Conservation (phyloP, 2,113 vertebrate genomes). For the Lophius piscatorius region DNA sequence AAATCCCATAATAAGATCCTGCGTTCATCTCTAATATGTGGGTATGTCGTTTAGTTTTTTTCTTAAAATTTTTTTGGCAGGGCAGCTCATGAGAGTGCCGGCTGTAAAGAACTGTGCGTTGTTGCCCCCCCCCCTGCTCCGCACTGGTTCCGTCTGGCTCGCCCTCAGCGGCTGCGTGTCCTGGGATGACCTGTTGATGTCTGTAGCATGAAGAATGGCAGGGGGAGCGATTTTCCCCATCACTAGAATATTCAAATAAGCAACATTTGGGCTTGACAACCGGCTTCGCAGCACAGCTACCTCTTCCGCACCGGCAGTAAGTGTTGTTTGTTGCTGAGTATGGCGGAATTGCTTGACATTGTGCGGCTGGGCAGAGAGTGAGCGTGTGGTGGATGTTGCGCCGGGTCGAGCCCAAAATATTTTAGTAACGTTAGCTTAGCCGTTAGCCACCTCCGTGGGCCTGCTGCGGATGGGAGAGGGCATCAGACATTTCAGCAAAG, state of each 20-base stretch:
- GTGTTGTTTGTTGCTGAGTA: constrained; percentile 32
- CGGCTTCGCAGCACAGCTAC: constrained; percentile 57
- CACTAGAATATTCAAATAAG: constrained; percentile 75
- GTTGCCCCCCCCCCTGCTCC: constrained; percentile 63
- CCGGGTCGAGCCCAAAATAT: constrained; percentile 72
- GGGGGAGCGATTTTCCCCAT: constrained; percentile 76
- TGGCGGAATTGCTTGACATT: constrained; percentile 57
- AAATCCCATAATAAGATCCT: too few relatives aligned
- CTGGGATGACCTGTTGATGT: constrained; percentile 88
- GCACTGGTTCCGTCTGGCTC: constrained; percentile 84
- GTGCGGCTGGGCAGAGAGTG: constrained; percentile 31
- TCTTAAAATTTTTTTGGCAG: constrained; percentile 31
- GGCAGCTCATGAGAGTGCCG: constrained; percentile 31
- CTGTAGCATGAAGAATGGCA: constrained; percentile 82
- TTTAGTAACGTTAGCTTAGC: constrained; percentile 74
- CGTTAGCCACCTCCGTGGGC: constrained; percentile 70
- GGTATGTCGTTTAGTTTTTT: neutral
- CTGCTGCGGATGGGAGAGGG: constrained; percentile 60
- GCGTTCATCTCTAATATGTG: constrained; percentile 37
- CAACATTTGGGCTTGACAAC: constrained; percentile 57
- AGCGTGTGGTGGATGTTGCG: constrained; percentile 66
- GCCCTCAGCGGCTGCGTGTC: constrained; percentile 83
- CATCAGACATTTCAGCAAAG: constrained; percentile 38
- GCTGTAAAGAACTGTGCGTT: constrained; percentile 66
- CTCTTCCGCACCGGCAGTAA: constrained; percentile 64